A percentile compares a stretch with the other conserved stretches of the same genome.
phyloP scores from a whole-genome alignment of 2,797 vertebrate species.

The Diplodus sargus region DNA sequence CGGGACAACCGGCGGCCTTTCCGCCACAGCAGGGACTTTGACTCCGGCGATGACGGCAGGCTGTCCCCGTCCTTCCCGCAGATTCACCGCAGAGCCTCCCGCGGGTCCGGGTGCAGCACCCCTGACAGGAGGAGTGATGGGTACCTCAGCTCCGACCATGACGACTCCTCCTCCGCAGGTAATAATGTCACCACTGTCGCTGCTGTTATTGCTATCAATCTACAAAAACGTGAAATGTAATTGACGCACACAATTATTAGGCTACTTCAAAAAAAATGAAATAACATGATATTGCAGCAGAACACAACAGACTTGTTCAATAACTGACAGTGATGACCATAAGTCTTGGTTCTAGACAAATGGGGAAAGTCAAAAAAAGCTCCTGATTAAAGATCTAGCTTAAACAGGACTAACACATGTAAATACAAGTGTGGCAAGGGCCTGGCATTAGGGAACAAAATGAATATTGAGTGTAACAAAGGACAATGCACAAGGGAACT shows the following conservation, averaged over 20 bases:
- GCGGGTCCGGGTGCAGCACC: conserved; percentile 86
- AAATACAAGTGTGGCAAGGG: no score
- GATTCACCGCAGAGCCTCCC: conserved; percentile 60
- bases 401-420: not conserved
- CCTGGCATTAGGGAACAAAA: not conserved
- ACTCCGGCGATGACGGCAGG: conserved; percentile 84
- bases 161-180: conserved; percentile 90
- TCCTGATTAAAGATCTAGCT: not conserved
- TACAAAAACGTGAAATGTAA: not conserved
- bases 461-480: not conserved
- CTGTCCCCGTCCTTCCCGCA: conserved; percentile 79
- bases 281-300: not conserved
- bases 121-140: conserved; percentile 90
- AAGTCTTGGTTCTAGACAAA: not conserved
- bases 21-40: conserved; percentile 82
- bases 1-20: conserved; percentile 70
- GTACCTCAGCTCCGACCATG: conserved; percentile 92
- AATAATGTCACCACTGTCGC: not conserved
- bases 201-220: no score
- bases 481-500: not conserved
- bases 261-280: not conserved
- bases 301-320: not conserved
- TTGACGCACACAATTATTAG: not conserved
- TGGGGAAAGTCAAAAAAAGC: not conserved
- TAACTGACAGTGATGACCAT: not conserved